Evolutionary conservation across 2,113 vertebrate species (phyloP), one percentile per base, ranked within the genome.

Genomic region (Haliaeetus leucogaster): DNA sequence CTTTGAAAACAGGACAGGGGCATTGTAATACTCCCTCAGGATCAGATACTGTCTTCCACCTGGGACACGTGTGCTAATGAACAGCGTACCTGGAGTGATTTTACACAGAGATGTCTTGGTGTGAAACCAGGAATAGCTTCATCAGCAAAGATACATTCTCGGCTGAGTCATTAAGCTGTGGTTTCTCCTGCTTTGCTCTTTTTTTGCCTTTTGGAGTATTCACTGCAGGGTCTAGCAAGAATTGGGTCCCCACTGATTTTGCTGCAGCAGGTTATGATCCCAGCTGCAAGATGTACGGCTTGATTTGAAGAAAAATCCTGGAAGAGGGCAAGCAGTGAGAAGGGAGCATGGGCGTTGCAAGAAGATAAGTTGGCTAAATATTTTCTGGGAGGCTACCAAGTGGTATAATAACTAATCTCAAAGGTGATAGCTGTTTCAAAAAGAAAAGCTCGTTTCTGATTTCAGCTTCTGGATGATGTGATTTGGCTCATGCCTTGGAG

Each of bases 241-340:
- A 30, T 3, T 58, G 63, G 14, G 62, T 74, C 50, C 67, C 72
- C 7, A 4, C 10, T 30, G 94, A 17, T 84, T 66, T 66, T 1
- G 3, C 50, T 62, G 59, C 73, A 82, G 59, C 63, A n/a, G 72
- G 19, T 66, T 84, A 3, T 58, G 90, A 73, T 89, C 62, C n/a
- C 2, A 1, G n/a, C n/a, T 67, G 48, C 1, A 13, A 59, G 34
- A 34, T 11, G 27, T 30, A 21, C 0, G 0, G 20, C 6, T 3
- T 21, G 45, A 20, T 81, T 56, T 34, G 80, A n/a, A 67, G 42
- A 47, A 47, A 65, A 89, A 66, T 52, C 72, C 74, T 68, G 90
- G 55, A 61, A 72, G 22, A 34, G 47, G 38, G 22, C 29, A 82
- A 67, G 48, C 53, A 8, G 36, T 22, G 34, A 62, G 73, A 68